Percentiles rank a stretch among this genome's conserved stretches.
phyloP scores from a whole-genome alignment of 1,140 invertebrate genomes.

The Conus ventricosus region DNA sequence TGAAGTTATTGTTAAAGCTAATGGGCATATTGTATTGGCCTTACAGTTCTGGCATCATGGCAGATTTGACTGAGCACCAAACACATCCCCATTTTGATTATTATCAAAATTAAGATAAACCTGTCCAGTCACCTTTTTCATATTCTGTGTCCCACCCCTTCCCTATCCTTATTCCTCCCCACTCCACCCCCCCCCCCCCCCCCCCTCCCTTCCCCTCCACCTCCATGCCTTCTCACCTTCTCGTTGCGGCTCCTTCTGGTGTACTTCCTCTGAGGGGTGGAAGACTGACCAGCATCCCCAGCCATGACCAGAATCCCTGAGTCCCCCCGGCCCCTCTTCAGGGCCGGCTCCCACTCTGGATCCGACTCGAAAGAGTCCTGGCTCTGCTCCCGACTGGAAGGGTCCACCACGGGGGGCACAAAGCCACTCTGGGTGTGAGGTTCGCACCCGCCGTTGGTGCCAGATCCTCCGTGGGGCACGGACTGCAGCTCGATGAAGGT shows the following conservation, averaged over 20 bases:
- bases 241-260: constrained; percentile 56
- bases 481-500: constrained; percentile 79
- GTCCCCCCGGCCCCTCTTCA: constrained; percentile 40
- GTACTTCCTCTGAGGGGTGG: constrained; percentile 53
- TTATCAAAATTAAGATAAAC: too few species aligned
- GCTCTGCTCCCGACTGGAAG: constrained; percentile 72
- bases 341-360: constrained; percentile 55
- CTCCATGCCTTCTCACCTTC: constrained; percentile 50
- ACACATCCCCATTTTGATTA: too few species aligned
- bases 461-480: constrained; percentile 76
- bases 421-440: constrained; percentile 92
- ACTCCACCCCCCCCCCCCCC: too few species aligned
- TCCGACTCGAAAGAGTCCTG: constrained; percentile 56
- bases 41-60: too few species aligned
- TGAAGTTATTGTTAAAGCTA: too few species aligned
- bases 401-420: constrained; percentile 85
- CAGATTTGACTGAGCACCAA: too few species aligned
- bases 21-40: too few species aligned
- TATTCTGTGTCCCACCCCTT: too few species aligned
- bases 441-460: constrained; percentile 68
- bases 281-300: constrained; percentile 6
- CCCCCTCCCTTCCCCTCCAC: too few species aligned
- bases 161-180: too few species aligned
- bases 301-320: constrained; percentile 35
- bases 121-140: too few species aligned